A percentile compares a stretch with the other conserved stretches of the same genome.
Conservation (phyloP, 2,888 invertebrate genomes). For the Caprella mutica region DNA sequence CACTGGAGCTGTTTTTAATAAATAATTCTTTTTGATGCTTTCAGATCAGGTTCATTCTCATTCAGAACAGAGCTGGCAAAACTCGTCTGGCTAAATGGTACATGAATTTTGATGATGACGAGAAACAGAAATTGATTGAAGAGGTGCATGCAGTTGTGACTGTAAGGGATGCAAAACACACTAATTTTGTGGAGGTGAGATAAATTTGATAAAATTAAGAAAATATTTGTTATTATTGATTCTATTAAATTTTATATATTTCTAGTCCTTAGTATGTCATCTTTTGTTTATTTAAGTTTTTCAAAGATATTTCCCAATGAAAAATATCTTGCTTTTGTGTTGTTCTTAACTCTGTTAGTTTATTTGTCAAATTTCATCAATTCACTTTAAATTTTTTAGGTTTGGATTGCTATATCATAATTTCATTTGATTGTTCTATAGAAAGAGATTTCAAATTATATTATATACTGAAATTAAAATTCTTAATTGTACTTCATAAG, state of each 20-base stretch:
- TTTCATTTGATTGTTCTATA: not conserved
- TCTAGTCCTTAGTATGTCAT: not conserved
- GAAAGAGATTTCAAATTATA: too few relatives aligned
- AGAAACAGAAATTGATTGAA: constrained; percentile 98
- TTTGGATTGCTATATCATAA: not conserved
- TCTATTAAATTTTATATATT: not conserved
- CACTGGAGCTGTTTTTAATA: too few relatives aligned
- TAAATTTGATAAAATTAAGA: constrained; percentile 37
- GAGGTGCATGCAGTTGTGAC: constrained; percentile 99
- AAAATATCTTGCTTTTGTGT: not conserved
- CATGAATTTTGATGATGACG: constrained; percentile 99
- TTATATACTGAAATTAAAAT: too few relatives aligned
- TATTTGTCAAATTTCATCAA: not conserved
- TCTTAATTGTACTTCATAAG: too few relatives aligned
- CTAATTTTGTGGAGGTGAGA: constrained; percentile 81
- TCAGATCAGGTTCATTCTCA: constrained; percentile 93
- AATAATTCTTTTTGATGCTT: too few relatives aligned
- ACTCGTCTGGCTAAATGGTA: constrained; percentile 99
- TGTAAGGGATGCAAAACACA: constrained; percentile 97
- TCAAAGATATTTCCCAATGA: not conserved
- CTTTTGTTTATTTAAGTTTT: not conserved
- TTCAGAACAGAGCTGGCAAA: constrained; percentile 98
- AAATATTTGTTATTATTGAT: not conserved
- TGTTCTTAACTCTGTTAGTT: not conserved
- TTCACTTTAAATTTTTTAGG: not conserved